Evolutionary conservation across 2,888 invertebrate genomes (phyloP).

Genomic region (Sesia bembeciformis): DNA sequence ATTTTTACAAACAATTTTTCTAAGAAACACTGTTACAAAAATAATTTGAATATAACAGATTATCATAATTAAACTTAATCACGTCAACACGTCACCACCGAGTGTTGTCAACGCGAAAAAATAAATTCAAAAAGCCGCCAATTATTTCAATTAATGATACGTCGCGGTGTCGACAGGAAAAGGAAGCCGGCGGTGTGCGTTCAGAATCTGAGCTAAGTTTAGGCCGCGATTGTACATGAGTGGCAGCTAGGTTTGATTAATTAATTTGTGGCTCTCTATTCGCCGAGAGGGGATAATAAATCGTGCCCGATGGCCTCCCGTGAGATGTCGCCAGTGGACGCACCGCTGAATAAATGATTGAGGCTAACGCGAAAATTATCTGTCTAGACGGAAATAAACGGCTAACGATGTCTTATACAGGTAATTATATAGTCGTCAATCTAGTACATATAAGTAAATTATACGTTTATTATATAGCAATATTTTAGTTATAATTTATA

Average conservation of each 20-base stretch:
- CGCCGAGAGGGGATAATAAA: conserved; percentile 60
- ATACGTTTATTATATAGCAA: too few species aligned
- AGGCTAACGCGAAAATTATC: conserved; percentile 58
- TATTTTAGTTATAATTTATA: too few species aligned
- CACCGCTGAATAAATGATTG: conserved; percentile 64
- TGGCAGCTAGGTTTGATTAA: conserved; percentile 70
- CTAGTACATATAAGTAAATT: not conserved
- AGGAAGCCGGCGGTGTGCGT: conserved; percentile 44
- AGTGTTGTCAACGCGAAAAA: conserved; percentile 58
- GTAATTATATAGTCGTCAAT: conserved; percentile 62
- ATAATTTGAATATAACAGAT: too few species aligned
- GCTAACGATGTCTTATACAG: conserved; percentile 68
- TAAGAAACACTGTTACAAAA: too few species aligned
- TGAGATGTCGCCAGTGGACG: conserved; percentile 61
- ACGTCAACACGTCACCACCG: not conserved
- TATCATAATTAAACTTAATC: too few species aligned
- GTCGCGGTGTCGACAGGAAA: conserved; percentile 62
- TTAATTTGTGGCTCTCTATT: conserved; percentile 60
- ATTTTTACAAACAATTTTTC: too few species aligned
- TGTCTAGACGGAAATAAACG: conserved; percentile 60
- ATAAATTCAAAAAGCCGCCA: conserved; percentile 52
- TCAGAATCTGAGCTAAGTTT: conserved; percentile 41
- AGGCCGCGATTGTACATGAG: conserved; percentile 57
- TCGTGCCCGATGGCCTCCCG: conserved; percentile 60
- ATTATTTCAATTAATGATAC: conserved; percentile 70